These are phyloP conservation scores for Bellardia pandia DNA, from an alignment of 2,888 invertebrate species.

Conservation along the genomic window DNA sequence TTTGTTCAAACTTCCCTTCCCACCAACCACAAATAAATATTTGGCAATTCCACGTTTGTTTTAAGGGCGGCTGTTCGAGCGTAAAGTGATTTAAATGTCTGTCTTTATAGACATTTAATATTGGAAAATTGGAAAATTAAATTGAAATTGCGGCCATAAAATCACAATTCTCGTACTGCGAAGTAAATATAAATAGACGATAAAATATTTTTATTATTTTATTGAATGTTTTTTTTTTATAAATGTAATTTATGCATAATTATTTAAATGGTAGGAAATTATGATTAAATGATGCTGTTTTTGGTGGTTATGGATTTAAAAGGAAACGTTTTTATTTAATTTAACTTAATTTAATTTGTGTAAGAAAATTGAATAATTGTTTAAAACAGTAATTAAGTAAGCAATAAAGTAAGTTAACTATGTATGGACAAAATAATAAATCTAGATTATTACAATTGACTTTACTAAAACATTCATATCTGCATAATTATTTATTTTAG, in stretches of 20 bases:
- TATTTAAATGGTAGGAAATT: slow-evolving; percentile 36
- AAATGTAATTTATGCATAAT: slow-evolving; percentile 53
- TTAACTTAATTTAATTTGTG: too few relatives aligned
- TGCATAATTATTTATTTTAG: too few relatives aligned
- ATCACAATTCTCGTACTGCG: not conserved
- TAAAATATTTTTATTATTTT: slow-evolving; percentile 32
- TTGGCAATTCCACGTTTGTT: not conserved
- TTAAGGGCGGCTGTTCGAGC: slow-evolving; percentile 49
- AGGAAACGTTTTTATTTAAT: not conserved
- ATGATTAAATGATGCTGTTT: not conserved
- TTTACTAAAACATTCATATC: too few relatives aligned
- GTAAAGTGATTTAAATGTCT: slow-evolving; percentile 71
- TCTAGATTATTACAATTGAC: too few relatives aligned
- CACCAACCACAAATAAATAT: not conserved
- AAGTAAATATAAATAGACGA: slow-evolving; percentile 2
- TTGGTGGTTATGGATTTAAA: not conserved
- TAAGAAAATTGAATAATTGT: too few relatives aligned
- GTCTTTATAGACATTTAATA: slow-evolving; percentile 58
- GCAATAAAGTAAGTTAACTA: too few relatives aligned
- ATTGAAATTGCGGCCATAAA: slow-evolving; percentile 59
- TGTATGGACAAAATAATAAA: too few relatives aligned
- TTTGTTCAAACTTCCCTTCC: slow-evolving; percentile 18
- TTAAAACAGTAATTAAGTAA: too few relatives aligned
- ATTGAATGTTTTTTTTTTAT: slow-evolving; percentile 33
- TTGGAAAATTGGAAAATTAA: slow-evolving; percentile 61